Base-by-base conservation (phyloP, 2,113 vertebrate genomes). In the Callorhinus ursinus region DNA sequence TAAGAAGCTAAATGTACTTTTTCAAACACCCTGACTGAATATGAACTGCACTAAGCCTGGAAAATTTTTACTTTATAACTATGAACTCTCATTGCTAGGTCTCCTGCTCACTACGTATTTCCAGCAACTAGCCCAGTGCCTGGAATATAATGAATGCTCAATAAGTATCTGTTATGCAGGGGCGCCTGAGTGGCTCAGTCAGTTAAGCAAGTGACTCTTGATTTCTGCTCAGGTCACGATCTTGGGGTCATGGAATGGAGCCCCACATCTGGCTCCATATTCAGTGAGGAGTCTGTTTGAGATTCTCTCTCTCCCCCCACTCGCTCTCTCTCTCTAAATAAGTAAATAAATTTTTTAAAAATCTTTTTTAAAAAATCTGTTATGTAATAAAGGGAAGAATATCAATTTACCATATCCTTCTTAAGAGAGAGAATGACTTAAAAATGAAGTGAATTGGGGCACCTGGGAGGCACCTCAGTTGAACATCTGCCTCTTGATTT, bases 191-290 rank as follows among this genome's bases (percentile, higher is more conserved):
- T 13, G 16, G 16, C 18, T 69, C 33, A 69, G n/a, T 69, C 63
- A 65, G 28, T 65, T 65, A 31, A 65, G 28, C 63, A 65, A 65
- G 4, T 6, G 5, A 65, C 55, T 31, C 67, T 69, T 36, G 67
- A 69, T 69, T 36, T 36, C 4, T 0, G 33, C n/a, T 69, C 67
- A 69, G 67, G 67, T 69, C 67, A 19, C 7, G 7, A 69, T 21
- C 67, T 69, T 36, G 33, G 67, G 14, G 63, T 33, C 31, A 31
- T 33, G 31, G 33, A 36, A n/a, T 36, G 1, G 8, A n/a, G 33
- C 16, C 16, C 33, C 4, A 0, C 18, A 69, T 36, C 33, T 9
- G 6, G 33, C 33, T 36, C 67, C 33, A 7, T 18, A 57, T 0
- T 57, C 55, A 57, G 7, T 8, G 4, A 36, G n/a, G 67, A 69